Conservation (phyloP, 2,888 invertebrate species). For the Parnassius smintheus region DNA sequence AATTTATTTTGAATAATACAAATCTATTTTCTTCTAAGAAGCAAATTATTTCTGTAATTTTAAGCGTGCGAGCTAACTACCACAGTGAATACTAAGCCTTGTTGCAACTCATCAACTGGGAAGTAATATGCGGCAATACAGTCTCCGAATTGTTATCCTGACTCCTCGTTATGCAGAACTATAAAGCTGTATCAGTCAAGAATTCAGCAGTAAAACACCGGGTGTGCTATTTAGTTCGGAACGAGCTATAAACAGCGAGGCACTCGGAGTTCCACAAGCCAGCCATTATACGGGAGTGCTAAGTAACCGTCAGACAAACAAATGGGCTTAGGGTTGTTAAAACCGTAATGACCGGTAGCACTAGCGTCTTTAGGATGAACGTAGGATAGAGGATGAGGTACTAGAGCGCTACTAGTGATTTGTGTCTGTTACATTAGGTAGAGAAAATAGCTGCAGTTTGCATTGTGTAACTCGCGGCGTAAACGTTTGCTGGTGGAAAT, state of each 20-base stretch:
- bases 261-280: neutral
- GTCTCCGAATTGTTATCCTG: neutral
- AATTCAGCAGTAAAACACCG: constrained; percentile 4
- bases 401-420: no score
- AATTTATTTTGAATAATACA: no score
- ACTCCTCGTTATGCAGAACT: neutral
- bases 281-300: neutral
- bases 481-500: no score
- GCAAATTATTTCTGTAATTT: no score
- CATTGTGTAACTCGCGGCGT: no score
- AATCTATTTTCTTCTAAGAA: no score
- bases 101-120: neutral
- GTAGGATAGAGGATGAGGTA: no score
- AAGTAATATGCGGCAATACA: neutral
- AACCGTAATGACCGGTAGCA: neutral
- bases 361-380: no score
- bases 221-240: neutral
- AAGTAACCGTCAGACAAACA: neutral
- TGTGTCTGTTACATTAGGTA: no score
- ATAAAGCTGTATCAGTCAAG: constrained; percentile 6
- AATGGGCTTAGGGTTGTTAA: neutral
- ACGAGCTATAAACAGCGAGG: constrained; percentile 12
- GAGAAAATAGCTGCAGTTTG: no score
- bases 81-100: neutral
- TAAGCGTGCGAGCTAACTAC: neutral